Evolutionary conservation across 2,888 invertebrate species (phyloP).

Genomic region (Molanna angustata): DNA sequence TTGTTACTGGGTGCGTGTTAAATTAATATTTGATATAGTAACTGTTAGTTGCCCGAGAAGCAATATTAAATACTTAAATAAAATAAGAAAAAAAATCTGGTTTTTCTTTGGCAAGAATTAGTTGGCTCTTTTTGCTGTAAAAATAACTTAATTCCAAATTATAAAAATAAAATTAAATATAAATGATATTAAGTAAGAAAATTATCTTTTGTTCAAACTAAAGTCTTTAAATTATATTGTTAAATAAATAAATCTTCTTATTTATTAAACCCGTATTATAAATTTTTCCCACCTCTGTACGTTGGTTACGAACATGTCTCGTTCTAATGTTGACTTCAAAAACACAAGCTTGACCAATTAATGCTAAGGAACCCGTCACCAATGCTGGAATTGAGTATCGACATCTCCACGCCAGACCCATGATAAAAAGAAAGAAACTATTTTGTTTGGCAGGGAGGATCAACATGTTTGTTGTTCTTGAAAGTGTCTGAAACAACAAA

Average conservation of each 20-base stretch:
- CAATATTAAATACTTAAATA: not conserved
- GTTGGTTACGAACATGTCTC: constrained; percentile 36
- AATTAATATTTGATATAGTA: too few relatives aligned
- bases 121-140: not conserved
- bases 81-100: not conserved
- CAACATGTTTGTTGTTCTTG: not conserved
- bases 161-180: too few relatives aligned
- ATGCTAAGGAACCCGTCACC: constrained; percentile 49
- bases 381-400: constrained; percentile 53
- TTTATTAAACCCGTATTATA: not conserved
- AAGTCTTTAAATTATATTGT: not conserved
- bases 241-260: not conserved
- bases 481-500: not conserved
- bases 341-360: constrained; percentile 53
- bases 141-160: not conserved
- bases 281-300: constrained; percentile 16
- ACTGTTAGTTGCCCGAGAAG: too few relatives aligned
- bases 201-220: too few relatives aligned
- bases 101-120: too few relatives aligned
- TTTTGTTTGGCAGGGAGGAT: constrained; percentile 17
- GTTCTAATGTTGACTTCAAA: constrained; percentile 52
- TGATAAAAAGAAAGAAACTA: constrained; percentile 52
- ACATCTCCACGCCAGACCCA: constrained; percentile 52
- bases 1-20: too few relatives aligned
- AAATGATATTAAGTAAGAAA: too few relatives aligned